Conservation (phyloP, 2,888 invertebrate species). For the Phortica magna region DNA sequence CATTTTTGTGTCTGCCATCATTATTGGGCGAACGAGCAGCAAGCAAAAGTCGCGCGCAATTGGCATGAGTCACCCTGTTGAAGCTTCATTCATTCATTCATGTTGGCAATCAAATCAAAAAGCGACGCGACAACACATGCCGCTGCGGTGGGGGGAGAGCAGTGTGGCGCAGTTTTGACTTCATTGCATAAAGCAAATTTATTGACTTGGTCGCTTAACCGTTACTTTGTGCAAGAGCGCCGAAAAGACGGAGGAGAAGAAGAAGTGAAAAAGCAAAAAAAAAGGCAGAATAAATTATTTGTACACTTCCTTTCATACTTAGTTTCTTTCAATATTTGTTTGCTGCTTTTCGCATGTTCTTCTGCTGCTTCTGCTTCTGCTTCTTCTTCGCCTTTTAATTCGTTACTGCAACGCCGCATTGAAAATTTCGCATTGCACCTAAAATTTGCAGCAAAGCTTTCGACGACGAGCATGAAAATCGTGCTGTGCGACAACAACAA, state of each 20-base stretch:
- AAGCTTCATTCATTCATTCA: not conserved
- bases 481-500: too few relatives aligned
- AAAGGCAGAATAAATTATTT: too few relatives aligned
- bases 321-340: too few relatives aligned
- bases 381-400: too few relatives aligned
- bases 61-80: not conserved
- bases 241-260: too few relatives aligned
- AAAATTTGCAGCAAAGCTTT: not conserved
- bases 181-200: not conserved
- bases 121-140: too few relatives aligned
- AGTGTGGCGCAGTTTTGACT: too few relatives aligned
- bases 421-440: constrained; percentile 3
- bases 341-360: not conserved
- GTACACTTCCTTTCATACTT: too few relatives aligned
- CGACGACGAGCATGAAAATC: too few relatives aligned
- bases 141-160: too few relatives aligned
- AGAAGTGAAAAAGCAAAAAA: too few relatives aligned
- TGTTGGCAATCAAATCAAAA: not conserved
- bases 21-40: not conserved
- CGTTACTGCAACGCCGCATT: not conserved
- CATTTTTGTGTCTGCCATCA: constrained; percentile 60
- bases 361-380: not conserved
- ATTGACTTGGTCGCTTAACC: not conserved
- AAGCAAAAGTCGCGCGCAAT: not conserved
- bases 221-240: too few relatives aligned